Evolutionary conservation across 1,140 invertebrate species (phyloP), one percentile per base, ranked within the genome.

Genomic region (Pogonognathellus flavescens): DNA sequence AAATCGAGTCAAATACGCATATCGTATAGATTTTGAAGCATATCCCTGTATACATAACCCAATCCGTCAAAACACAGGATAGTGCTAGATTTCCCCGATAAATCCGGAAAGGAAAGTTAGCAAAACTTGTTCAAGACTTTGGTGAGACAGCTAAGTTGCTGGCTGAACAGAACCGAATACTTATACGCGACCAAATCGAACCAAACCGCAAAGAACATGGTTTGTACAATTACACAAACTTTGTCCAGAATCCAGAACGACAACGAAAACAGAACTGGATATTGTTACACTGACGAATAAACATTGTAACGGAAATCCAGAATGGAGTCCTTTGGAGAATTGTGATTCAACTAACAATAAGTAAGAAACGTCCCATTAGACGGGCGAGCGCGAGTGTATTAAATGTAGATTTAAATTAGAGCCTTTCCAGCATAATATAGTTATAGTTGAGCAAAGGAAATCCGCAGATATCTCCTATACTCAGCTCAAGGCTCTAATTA

Each of bases 351-450:
- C 31, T 76, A 31, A 76, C 25, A 76, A 76, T 31, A 76, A 76
- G n/a, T 76, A 31, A 76, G 70, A 76, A 76, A 76, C 41, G 80
- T 57, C 80, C 55, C 80, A 82, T 82, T 82, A 82, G 55, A 50
- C 50, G 80, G 22, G 18, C 18, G 20, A 59, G 50, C 53, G 18
- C 18, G 20, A 59, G 50, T 82, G 50, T 52, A 82, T 82, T 82
- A 82, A 82, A 82, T 82, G 55, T 55, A 57, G 52, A 82, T 82
- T 82, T 57, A 57, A 82, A 82, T 82, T 82, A 82, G 31, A 57
- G 80, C 80, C 53, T 52, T 55, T 82, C 41, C 20, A 82, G 22
- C 7, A 22, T 25, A 55, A 55, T 55, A 52, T 16, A 16, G 18
- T 18, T 41, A 1, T 70, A 25, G 52, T 16, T 18, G 16, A 49